Percentiles rank a stretch among this genome's conserved stretches.
Conservation (phyloP, 1,140 invertebrate genomes). For the Orius insidiosus region DNA sequence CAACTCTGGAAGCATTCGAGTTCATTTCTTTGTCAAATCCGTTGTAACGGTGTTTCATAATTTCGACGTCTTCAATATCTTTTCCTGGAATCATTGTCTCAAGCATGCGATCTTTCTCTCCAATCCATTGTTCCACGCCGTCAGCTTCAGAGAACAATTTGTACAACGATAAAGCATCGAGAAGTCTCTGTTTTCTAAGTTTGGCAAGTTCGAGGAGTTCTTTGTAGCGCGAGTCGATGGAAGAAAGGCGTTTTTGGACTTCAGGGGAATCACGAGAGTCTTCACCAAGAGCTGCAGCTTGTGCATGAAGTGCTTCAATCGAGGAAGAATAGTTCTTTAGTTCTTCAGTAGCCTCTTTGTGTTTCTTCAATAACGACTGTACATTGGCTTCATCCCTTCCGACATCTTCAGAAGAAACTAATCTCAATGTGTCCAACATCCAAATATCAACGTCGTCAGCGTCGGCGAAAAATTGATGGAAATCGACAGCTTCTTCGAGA, state of each 20-base stretch:
- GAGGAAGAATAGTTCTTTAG: conserved; percentile 86
- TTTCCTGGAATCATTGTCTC: conserved; percentile 92
- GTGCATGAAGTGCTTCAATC: conserved; percentile 85
- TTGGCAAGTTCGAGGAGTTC: conserved; percentile 93
- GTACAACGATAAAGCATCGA: conserved; percentile 92
- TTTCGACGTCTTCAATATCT: conserved; percentile 98
- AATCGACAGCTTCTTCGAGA: conserved; percentile 91
- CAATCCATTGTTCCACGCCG: conserved; percentile 97
- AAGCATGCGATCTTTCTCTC: conserved; percentile 95
- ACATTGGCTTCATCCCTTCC: conserved; percentile 96
- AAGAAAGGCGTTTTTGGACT: conserved; percentile 69
- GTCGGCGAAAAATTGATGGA: conserved; percentile 96
- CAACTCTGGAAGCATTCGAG: conserved; percentile 87
- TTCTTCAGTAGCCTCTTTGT: conserved; percentile 95
- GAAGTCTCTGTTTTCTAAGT: conserved; percentile 80
- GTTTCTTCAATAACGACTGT: conserved; percentile 93
- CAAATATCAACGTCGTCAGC: conserved; percentile 97
- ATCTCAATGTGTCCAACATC: conserved; percentile 90
- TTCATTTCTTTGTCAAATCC: conserved; percentile 99
- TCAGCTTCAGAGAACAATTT: conserved; percentile 97
- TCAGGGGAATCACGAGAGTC: conserved; percentile 77
- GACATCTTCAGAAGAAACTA: conserved; percentile 96
- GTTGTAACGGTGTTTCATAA: conserved; percentile 98
- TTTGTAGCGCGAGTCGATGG: conserved; percentile 85
- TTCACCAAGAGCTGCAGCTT: conserved; percentile 65